These are phyloP conservation scores for Cancer borealis DNA, from an alignment of 2,888 invertebrate species.

Conservation along the genomic window DNA sequence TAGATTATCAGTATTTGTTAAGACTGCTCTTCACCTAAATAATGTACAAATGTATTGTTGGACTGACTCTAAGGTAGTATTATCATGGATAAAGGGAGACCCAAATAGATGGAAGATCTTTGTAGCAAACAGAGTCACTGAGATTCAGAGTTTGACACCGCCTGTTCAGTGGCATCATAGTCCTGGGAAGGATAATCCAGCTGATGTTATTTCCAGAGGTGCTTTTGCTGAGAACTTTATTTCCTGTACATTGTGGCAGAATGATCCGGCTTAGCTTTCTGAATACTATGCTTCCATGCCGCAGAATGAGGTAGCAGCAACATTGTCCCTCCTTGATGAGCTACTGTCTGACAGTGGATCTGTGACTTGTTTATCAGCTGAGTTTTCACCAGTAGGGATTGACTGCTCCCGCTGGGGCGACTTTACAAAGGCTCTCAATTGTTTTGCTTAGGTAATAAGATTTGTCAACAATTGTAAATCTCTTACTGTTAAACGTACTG, in stretches of 20 bases:
- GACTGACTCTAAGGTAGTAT: slow-evolving; percentile 70
- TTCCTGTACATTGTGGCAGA: slow-evolving; percentile 28
- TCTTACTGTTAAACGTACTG: not conserved
- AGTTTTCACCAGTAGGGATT: too few relatives aligned
- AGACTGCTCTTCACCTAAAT: too few relatives aligned
- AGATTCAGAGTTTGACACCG: too few relatives aligned
- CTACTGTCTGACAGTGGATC: too few relatives aligned
- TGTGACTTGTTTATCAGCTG: too few relatives aligned
- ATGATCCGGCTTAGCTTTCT: slow-evolving; percentile 39
- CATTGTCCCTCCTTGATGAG: not conserved
- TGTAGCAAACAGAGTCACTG: too few relatives aligned
- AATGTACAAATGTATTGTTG: slow-evolving; percentile 65
- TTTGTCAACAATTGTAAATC: slow-evolving; percentile 3
- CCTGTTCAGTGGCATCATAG: slow-evolving; percentile 4
- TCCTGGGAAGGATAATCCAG: slow-evolving; percentile 50
- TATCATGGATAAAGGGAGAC: too few relatives aligned
- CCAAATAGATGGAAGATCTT: too few relatives aligned
- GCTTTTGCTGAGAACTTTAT: too few relatives aligned
- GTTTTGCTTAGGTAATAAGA: too few relatives aligned
- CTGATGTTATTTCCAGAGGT: slow-evolving; percentile 56
- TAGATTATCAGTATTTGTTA: slow-evolving; percentile 63
- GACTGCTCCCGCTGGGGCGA: too few relatives aligned
- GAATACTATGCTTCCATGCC: not conserved
- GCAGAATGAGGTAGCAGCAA: not conserved
- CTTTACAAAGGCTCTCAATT: too few relatives aligned